phyloP scores from a whole-genome alignment of 2,113 vertebrate genomes.

The Tonatia bakeri region DNA sequence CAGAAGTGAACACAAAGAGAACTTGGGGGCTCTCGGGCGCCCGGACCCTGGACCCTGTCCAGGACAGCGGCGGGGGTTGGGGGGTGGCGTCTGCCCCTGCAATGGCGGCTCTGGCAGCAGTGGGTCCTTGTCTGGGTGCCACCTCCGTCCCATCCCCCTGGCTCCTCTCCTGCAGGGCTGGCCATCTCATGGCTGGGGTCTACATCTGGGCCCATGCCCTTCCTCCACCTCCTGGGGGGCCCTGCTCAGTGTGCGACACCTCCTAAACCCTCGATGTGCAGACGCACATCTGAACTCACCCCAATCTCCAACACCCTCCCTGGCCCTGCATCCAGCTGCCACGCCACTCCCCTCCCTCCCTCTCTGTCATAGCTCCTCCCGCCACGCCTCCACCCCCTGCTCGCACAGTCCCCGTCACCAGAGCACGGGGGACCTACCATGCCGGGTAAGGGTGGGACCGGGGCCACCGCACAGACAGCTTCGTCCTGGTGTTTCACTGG shows the following conservation, averaged over 20 bases:
- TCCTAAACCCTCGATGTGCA: background rate
- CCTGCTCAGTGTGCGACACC: accelerated
- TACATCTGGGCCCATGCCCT: background rate
- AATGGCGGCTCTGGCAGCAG: background rate
- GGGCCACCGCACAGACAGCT: conserved; percentile 68
- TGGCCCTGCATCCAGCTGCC: background rate
- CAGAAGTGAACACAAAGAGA: background rate
- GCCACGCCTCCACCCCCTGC: background rate
- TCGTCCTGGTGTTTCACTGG: conserved; percentile 68
- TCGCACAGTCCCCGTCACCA: accelerated
- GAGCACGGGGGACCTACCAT: conserved; percentile 72
- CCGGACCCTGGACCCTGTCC: background rate
- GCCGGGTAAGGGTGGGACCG: conserved; percentile 76
- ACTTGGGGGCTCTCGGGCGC: background rate
- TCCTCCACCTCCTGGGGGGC: background rate
- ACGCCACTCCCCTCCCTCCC: background rate
- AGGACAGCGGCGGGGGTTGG: background rate
- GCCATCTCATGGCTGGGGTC: accelerated
- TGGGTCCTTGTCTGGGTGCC: too few relatives aligned
- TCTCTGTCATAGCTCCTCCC: background rate
- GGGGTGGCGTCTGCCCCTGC: too few relatives aligned
- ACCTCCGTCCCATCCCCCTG: accelerated
- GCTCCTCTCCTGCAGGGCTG: background rate
- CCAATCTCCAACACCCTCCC: accelerated
- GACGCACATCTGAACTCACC: background rate